phyloP scores from a whole-genome alignment of 1,140 invertebrate genomes.

The Aculops lycopersici region DNA sequence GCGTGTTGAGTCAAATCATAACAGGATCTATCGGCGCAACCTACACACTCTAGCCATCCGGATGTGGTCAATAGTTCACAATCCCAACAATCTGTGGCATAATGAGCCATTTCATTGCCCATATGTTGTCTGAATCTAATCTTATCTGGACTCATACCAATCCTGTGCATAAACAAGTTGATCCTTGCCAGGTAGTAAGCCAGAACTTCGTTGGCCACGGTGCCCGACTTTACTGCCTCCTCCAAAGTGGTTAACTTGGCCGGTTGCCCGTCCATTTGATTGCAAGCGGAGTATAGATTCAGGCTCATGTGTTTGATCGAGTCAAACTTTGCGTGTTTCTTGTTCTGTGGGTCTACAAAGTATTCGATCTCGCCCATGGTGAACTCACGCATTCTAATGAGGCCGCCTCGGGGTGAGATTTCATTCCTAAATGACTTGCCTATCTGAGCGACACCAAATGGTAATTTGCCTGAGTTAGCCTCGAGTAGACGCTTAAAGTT shows the following conservation, averaged over 20 bases:
- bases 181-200: slow-evolving; percentile 94
- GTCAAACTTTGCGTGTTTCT: slow-evolving; percentile 66
- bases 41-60: slow-evolving; percentile 98
- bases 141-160: slow-evolving; percentile 52
- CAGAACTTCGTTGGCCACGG: slow-evolving; percentile 82
- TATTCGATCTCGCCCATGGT: slow-evolving; percentile 99
- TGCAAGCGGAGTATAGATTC: slow-evolving; percentile 62
- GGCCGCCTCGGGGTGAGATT: slow-evolving; percentile 83
- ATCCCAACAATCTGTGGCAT: slow-evolving; percentile 99
- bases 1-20: slow-evolving; percentile 81
- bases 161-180: slow-evolving; percentile 47
- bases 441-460: slow-evolving; percentile 92
- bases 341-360: slow-evolving; percentile 71
- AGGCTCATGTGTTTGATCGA: slow-evolving; percentile 35
- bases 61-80: slow-evolving; percentile 78
- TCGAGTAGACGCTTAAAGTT: slow-evolving; percentile 87
- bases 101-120: slow-evolving; percentile 98
- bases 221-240: slow-evolving; percentile 34
- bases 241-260: slow-evolving; percentile 34
- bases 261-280: slow-evolving; percentile 61
- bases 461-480: slow-evolving; percentile 80
- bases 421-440: slow-evolving; percentile 95
- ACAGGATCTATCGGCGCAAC: slow-evolving; percentile 89
- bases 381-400: slow-evolving; percentile 79
- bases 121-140: slow-evolving; percentile 90